Percentiles rank a stretch among this genome's conserved stretches.
These are phyloP conservation scores for Enteromius paludinosus DNA, from an alignment of 2,797 vertebrate species.

Conservation along the genomic window DNA sequence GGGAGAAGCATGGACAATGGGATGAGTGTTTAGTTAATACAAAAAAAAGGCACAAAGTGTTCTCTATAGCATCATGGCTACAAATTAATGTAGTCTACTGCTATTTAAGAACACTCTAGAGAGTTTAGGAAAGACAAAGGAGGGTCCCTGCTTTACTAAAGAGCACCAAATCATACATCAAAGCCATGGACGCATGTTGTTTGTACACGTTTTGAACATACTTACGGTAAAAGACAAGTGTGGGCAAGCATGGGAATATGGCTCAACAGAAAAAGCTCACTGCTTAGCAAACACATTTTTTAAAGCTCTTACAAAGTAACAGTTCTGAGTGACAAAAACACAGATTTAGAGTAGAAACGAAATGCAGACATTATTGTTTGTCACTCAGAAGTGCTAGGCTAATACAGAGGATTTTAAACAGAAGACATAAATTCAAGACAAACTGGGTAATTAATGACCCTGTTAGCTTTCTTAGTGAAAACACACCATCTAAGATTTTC, in stretches of 20 bases:
- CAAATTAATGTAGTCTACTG: background rate
- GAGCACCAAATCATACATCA: slow-evolving; percentile 15
- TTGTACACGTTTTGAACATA: slow-evolving; percentile 12
- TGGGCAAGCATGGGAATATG: slow-evolving; percentile 26
- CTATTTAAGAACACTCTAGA: background rate
- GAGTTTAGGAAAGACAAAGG: background rate
- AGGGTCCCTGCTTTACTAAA: background rate
- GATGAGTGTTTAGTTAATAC: background rate
- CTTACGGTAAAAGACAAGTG: slow-evolving; percentile 19
- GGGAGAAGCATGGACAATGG: slow-evolving; percentile 6
- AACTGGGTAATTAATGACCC: background rate
- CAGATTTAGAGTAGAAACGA: background rate
- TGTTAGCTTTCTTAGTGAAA: background rate
- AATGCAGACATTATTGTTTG: background rate
- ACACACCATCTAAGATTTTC: background rate
- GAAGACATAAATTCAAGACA: background rate
- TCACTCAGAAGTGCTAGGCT: background rate
- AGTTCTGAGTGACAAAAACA: background rate
- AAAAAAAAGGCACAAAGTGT: background rate
- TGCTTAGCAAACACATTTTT: slow-evolving; percentile 9
- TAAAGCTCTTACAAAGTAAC: background rate
- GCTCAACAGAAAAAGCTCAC: slow-evolving; percentile 9
- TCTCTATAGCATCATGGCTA: background rate
- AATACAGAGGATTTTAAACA: background rate
- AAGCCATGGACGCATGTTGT: background rate